Evolutionary conservation across 2,797 vertebrate species (phyloP).

Genomic region (Premnoplex brunnescens): DNA sequence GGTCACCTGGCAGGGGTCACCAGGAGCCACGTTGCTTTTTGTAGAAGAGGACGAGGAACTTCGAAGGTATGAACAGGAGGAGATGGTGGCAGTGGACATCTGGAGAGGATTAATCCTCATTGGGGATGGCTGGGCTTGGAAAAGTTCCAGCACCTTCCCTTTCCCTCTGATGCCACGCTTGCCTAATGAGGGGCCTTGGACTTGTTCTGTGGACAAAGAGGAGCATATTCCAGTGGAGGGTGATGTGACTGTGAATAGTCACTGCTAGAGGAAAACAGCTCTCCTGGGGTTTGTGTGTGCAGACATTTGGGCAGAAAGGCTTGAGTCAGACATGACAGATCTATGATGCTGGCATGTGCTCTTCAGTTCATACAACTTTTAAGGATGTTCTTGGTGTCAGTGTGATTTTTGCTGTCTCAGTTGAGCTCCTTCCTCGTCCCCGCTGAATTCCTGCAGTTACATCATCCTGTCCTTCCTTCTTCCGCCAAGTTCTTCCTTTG

Average conservation of each 20-base stretch:
- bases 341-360: background rate
- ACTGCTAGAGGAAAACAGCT: background rate
- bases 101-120: background rate
- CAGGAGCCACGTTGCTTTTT: background rate
- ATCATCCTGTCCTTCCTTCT: background rate
- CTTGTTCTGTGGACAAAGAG: background rate
- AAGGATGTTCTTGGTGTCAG: background rate
- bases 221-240: fast-evolving
- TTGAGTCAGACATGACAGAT: background rate
- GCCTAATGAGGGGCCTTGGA: background rate
- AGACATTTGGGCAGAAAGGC: background rate
- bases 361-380: background rate
- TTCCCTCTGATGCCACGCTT: background rate
- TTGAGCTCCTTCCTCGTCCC: background rate
- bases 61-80: background rate
- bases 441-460: background rate
- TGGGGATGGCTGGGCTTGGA: background rate
- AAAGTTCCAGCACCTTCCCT: background rate
- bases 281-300: background rate
- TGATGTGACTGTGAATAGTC: background rate
- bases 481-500: background rate
- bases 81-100: background rate
- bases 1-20: background rate
- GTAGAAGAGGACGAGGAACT: background rate
- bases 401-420: background rate